Evolutionary conservation across 1,140 invertebrate genomes (phyloP).

Genomic region (Eueides isabella): DNA sequence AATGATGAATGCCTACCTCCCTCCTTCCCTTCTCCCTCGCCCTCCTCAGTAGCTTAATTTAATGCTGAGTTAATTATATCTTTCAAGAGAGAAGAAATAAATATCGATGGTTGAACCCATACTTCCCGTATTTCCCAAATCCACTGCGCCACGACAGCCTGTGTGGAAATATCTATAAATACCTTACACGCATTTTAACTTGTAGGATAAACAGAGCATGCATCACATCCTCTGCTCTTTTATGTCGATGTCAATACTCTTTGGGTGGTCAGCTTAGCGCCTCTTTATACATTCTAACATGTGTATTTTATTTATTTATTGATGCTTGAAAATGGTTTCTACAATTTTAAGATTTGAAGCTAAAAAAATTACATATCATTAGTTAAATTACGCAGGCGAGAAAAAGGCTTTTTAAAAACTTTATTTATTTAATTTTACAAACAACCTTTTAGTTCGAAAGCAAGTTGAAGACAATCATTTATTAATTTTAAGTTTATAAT

Average conservation of each 20-base stretch:
- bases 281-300: background rate
- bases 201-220: background rate
- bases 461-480: too few species aligned
- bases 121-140: background rate
- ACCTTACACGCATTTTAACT: background rate
- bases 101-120: background rate
- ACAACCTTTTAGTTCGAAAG: too few species aligned
- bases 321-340: background rate
- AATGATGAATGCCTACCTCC: too few species aligned
- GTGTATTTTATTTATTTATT: background rate
- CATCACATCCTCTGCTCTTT: constrained; percentile 4
- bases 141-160: background rate
- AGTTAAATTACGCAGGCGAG: too few species aligned
- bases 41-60: too few species aligned
- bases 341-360: background rate
- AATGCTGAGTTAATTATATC: too few species aligned
- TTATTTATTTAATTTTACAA: too few species aligned
- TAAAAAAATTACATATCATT: too few species aligned
- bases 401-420: too few species aligned
- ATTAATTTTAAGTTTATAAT: too few species aligned
- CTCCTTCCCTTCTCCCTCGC: too few species aligned
- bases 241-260: constrained; percentile 6
- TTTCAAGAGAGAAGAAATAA: background rate
- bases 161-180: background rate
- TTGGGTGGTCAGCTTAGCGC: background rate